Evolutionary conservation across 1,140 invertebrate species (phyloP), one percentile per base, ranked within the genome.

Genomic region (Pachypsylla venusta): DNA sequence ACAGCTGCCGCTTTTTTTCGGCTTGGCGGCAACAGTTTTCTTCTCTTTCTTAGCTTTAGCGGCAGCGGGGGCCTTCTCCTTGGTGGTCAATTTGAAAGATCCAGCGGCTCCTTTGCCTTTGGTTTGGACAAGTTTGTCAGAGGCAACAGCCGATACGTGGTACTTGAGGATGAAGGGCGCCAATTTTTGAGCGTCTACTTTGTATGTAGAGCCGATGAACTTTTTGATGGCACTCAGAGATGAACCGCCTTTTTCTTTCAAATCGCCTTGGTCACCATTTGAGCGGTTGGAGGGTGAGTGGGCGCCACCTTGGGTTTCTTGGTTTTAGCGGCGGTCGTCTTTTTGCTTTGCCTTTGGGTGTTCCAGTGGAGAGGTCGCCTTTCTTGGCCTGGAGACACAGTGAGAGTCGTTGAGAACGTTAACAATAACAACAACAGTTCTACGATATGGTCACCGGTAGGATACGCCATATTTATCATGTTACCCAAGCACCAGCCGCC

Each of bases 181-280:
- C 56, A 57, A 30, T 35, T 57, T 57, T 16, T 57, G n/a, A 25
- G 67, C 67, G 58, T 75, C 75, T 1, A 75, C 64, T 54, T 74
- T 73, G 66, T 74, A 75, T 5, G 66, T 71, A 0, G 68, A 62
- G 0, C 66, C 62, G 25, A 77, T 74, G 67, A 76, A 78, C 63
- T 78, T 78, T 60, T 77, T 75, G 63, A 78, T 77, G 14, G 75
- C 75, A 55, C 73, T 71, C 0, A 77, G 63, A 1, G 76, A 77
- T 0, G 75, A 76, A 13, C 77, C 77, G 14, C 67, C 68, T 13
- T 72, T 67, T 59, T 77, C 77, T 25, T 76, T 77, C 55, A 80
- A 60, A 81, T 79, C 2, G 78, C 77, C 7, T 69, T 69, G 13
- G 67, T 70, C 7, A 80, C 70, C 72, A 74, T 72, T 5, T 68